Evolutionary conservation across 2,888 invertebrate genomes (phyloP).

Genomic region (Eulithis testata): DNA sequence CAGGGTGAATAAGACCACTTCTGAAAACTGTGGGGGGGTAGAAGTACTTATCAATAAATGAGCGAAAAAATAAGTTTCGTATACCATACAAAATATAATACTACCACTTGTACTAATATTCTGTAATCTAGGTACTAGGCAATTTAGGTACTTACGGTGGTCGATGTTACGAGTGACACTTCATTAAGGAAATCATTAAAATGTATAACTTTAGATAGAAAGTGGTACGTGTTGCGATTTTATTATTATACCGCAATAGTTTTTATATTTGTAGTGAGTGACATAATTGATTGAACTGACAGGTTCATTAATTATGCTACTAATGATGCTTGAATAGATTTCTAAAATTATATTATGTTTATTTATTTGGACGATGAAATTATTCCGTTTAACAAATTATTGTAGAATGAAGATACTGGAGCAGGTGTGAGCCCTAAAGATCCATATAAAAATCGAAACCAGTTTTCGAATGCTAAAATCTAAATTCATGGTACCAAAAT

Average conservation of each 20-base stretch:
- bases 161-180: too few species aligned
- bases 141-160: too few species aligned
- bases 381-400: neutral
- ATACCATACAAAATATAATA: too few species aligned
- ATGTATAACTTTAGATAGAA: slow-evolving; percentile 17
- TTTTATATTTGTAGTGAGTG: slow-evolving; percentile 1
- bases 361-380: neutral
- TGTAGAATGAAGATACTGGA: neutral
- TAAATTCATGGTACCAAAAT: slow-evolving; percentile 10
- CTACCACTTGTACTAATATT: neutral
- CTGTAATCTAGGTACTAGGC: neutral
- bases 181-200: slow-evolving; percentile 12
- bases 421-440: too few species aligned
- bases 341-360: neutral
- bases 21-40: too few species aligned
- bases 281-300: neutral
- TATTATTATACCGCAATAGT: slow-evolving; percentile 3
- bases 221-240: slow-evolving; percentile 18
- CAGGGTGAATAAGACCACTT: too few species aligned
- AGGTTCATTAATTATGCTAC: neutral
- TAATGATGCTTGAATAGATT: neutral
- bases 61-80: too few species aligned
- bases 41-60: too few species aligned
- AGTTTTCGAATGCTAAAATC: neutral
- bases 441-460: slow-evolving; percentile 1